A percentile compares a stretch with the other conserved stretches of the same genome.
Evolutionary conservation across 2,888 invertebrate species (phyloP).

Genomic region (Yponomeuta cagnagella): DNA sequence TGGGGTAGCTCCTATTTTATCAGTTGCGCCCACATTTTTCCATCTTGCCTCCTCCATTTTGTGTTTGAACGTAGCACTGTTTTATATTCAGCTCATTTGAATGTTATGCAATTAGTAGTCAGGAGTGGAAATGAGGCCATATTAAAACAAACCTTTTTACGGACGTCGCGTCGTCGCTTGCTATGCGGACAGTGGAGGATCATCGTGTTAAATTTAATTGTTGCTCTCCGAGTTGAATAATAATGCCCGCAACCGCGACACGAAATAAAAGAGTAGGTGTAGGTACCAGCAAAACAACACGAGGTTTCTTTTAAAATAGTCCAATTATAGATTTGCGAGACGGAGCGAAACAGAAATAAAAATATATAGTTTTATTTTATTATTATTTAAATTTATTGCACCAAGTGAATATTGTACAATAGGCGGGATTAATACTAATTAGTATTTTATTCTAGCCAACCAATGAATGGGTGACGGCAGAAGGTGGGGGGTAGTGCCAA

Average conservation of each 20-base stretch:
- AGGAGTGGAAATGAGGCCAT: slow-evolving; percentile 10
- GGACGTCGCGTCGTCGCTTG: slow-evolving; percentile 35
- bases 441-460: too few relatives aligned
- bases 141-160: slow-evolving; percentile 27
- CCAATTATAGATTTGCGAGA: too few relatives aligned
- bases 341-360: too few relatives aligned
- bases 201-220: slow-evolving; percentile 52
- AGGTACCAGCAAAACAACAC: neutral
- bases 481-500: too few relatives aligned
- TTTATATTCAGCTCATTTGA: slow-evolving; percentile 9
- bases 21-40: neutral
- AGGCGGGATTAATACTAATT: too few relatives aligned
- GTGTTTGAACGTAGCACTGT: slow-evolving; percentile 32
- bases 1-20: slow-evolving; percentile 3
- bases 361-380: too few relatives aligned
- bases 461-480: too few relatives aligned
- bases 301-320: neutral
- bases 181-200: slow-evolving; percentile 44
- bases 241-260: neutral
- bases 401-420: too few relatives aligned
- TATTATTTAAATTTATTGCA: too few relatives aligned
- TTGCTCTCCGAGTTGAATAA: slow-evolving; percentile 43
- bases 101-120: slow-evolving; percentile 15
- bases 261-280: neutral
- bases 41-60: neutral